Evolutionary conservation across 2,888 invertebrate species (phyloP).

Genomic region (Drosophila vallismaia): DNA sequence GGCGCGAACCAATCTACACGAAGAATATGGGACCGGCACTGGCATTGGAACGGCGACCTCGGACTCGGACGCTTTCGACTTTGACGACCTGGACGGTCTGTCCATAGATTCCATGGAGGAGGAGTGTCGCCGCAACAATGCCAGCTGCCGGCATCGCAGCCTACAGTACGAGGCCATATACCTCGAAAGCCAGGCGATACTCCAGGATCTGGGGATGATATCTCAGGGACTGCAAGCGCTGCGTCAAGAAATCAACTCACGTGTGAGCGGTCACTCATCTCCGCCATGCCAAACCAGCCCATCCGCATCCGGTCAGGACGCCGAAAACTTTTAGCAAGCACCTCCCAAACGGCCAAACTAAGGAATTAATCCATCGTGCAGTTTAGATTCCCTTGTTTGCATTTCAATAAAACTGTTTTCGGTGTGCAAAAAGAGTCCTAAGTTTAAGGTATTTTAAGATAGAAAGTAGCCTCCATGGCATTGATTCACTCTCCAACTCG

Average conservation of each 20-base stretch:
- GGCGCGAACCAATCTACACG: not conserved
- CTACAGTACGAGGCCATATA: not conserved
- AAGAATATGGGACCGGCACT: not conserved
- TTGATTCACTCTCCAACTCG: too few relatives aligned
- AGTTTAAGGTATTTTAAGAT: too few relatives aligned
- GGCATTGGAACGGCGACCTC: not conserved
- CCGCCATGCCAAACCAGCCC: not conserved
- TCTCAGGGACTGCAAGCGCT: not conserved
- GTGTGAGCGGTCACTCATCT: not conserved
- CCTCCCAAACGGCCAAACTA: not conserved
- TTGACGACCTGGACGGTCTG: not conserved
- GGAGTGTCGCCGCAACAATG: not conserved
- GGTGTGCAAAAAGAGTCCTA: not conserved
- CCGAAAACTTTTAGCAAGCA: not conserved
- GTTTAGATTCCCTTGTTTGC: not conserved
- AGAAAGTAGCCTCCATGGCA: too few relatives aligned
- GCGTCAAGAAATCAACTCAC: not conserved
- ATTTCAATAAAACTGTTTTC: constrained; percentile 15
- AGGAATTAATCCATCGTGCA: not conserved
- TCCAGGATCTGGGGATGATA: not conserved
- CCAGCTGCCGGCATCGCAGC: not conserved
- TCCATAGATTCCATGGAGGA: not conserved
- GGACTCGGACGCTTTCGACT: not conserved
- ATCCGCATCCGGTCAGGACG: not conserved
- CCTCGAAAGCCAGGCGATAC: not conserved